phyloP scores from a whole-genome alignment of 2,888 invertebrate species.

The Aplocera efformata region DNA sequence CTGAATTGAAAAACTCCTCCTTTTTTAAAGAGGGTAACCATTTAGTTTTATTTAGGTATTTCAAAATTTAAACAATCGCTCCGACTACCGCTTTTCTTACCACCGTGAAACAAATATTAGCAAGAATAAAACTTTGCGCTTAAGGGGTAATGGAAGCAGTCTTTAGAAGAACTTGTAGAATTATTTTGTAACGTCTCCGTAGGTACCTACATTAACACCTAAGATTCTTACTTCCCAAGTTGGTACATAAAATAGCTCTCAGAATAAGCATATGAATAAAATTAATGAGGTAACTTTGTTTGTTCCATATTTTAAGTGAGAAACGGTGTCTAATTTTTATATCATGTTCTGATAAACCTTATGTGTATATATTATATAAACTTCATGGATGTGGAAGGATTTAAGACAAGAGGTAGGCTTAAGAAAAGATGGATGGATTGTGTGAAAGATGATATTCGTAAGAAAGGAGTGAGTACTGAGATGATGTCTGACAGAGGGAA shows the following conservation, averaged over 20 bases:
- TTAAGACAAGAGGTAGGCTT: too few species aligned
- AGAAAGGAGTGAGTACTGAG: too few species aligned
- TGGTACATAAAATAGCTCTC: slow-evolving; percentile 16
- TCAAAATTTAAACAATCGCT: background rate
- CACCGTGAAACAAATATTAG: background rate
- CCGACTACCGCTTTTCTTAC: background rate
- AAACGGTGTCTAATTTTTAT: too few species aligned
- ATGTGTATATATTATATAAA: too few species aligned
- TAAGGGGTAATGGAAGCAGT: slow-evolving; percentile 12
- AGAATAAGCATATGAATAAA: slow-evolving; percentile 12
- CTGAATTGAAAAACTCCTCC: too few species aligned
- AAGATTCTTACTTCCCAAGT: slow-evolving; percentile 9
- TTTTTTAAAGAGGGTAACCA: too few species aligned
- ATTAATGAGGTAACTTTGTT: slow-evolving; percentile 3
- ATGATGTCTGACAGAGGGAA: too few species aligned
- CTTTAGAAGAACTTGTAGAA: slow-evolving; percentile 16
- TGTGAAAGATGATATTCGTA: too few species aligned
- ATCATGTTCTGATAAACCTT: too few species aligned
- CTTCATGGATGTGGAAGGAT: too few species aligned
- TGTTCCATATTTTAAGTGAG: slow-evolving; percentile 1
- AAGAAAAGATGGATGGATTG: too few species aligned
- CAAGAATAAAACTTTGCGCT: slow-evolving; percentile 16
- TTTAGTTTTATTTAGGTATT: too few species aligned
- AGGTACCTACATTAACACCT: slow-evolving; percentile 22
- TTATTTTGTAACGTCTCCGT: slow-evolving; percentile 12